Evolutionary conservation across 2,888 invertebrate genomes (phyloP).

Genomic region (Stegophylla sp.): DNA sequence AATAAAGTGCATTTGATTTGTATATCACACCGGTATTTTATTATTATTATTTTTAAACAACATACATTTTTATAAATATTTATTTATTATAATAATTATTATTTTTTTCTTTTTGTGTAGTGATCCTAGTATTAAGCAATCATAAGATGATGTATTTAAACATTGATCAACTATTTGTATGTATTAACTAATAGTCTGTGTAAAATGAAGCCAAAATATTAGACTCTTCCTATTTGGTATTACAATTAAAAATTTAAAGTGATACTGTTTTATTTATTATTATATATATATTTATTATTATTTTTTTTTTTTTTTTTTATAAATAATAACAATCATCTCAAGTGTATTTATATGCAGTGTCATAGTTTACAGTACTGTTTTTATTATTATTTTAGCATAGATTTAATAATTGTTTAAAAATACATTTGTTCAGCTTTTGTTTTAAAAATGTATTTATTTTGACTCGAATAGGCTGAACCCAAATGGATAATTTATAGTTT

Average conservation of each 20-base stretch:
- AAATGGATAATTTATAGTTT: too few relatives aligned
- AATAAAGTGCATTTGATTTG: slow-evolving; percentile 30
- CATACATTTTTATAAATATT: not conserved
- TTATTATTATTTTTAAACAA: slow-evolving; percentile 26
- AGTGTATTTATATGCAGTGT: not conserved
- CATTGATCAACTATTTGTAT: slow-evolving; percentile 36
- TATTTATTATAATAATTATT: slow-evolving; percentile 15
- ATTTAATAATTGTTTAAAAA: too few relatives aligned
- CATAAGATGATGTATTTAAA: slow-evolving; percentile 33
- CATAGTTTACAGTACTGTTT: too few relatives aligned
- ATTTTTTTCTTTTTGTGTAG: slow-evolving; percentile 19
- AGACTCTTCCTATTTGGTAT: slow-evolving; percentile 55
- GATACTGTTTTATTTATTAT: slow-evolving; percentile 42
- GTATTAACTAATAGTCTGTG: slow-evolving; percentile 34
- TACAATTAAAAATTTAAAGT: slow-evolving; percentile 36
- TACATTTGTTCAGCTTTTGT: too few relatives aligned
- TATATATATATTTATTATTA: too few relatives aligned
- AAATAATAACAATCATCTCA: slow-evolving; percentile 10
- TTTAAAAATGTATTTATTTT: too few relatives aligned
- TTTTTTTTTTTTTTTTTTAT: too few relatives aligned
- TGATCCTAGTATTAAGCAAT: slow-evolving; percentile 11
- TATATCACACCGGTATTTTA: slow-evolving; percentile 24
- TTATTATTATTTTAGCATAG: too few relatives aligned
- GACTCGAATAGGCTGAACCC: too few relatives aligned
- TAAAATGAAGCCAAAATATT: slow-evolving; percentile 52